Evolutionary conservation across 2,888 invertebrate genomes (phyloP).

Genomic region (Diachrysia chrysitis): DNA sequence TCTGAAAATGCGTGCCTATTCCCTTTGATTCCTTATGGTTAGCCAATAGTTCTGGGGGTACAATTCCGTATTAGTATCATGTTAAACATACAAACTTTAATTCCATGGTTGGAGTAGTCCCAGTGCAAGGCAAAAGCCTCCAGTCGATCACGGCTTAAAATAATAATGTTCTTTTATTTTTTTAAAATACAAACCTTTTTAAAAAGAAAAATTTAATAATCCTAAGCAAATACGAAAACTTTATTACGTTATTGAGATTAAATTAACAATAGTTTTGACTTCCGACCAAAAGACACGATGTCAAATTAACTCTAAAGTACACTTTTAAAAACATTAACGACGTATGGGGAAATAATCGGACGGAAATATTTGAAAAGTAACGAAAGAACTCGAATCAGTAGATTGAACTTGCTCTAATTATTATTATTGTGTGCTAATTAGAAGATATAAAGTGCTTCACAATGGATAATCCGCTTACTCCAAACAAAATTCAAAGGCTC

Average conservation of each 20-base stretch:
- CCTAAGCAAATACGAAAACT: too few species aligned
- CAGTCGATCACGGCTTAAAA: too few species aligned
- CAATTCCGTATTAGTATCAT: too few species aligned
- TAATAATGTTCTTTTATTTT: too few species aligned
- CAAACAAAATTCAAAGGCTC: conserved; percentile 80
- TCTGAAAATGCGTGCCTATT: too few species aligned
- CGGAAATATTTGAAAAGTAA: conserved; percentile 59
- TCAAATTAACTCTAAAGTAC: neutral
- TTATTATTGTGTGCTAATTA: neutral
- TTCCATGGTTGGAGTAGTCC: too few species aligned
- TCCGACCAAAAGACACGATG: conserved; percentile 19
- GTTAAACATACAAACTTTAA: too few species aligned
- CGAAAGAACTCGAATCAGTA: conserved; percentile 34
- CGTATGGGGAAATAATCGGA: conserved; percentile 8
- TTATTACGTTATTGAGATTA: neutral
- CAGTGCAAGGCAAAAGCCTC: too few species aligned
- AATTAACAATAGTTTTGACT: neutral
- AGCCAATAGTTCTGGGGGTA: too few species aligned
- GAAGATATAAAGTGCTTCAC: conserved; percentile 10
- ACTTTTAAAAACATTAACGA: conserved; percentile 18
- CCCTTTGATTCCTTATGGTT: too few species aligned
- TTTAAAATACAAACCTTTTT: too few species aligned
- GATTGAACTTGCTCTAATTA: neutral
- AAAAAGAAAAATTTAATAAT: too few species aligned
- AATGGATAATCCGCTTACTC: conserved; percentile 83